phyloP scores from a whole-genome alignment of 2,888 invertebrate genomes.

The Athalia rosae region DNA sequence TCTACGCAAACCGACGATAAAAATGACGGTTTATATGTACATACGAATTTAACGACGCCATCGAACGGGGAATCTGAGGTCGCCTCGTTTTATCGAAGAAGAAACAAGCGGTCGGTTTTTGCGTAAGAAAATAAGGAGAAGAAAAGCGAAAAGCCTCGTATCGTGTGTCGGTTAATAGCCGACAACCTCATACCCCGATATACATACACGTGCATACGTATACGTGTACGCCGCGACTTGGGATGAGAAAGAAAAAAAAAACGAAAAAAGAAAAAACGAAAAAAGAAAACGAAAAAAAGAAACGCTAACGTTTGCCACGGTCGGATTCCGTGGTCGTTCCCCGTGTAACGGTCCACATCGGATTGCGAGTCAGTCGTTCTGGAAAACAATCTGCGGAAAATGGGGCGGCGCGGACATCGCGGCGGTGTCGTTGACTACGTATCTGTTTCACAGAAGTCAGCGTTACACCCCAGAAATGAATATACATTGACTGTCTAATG shows the following conservation, averaged over 20 bases:
- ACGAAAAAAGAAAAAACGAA: not conserved
- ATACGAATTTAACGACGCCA: too few relatives aligned
- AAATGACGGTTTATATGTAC: too few relatives aligned
- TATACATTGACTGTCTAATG: too few relatives aligned
- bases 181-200: not conserved
- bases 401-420: slow-evolving; percentile 18
- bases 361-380: slow-evolving; percentile 38
- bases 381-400: slow-evolving; percentile 39
- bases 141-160: too few relatives aligned
- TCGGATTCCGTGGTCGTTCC: slow-evolving; percentile 27
- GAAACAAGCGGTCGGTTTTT: not conserved
- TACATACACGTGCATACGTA: not conserved
- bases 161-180: slow-evolving; percentile 3
- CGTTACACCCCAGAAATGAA: too few relatives aligned
- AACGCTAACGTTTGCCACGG: slow-evolving; percentile 31
- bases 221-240: not conserved
- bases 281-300: not conserved
- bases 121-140: not conserved
- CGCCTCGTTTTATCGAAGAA: too few relatives aligned
- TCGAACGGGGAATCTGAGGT: too few relatives aligned
- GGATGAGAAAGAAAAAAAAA: not conserved
- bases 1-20: too few relatives aligned
- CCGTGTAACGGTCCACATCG: slow-evolving; percentile 38
- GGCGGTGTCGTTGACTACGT: slow-evolving; percentile 12
- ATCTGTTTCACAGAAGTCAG: not conserved